Percentiles rank a stretch among this genome's conserved stretches.
phyloP scores from a whole-genome alignment of 2,113 vertebrate genomes.

The Podocnemis expansa region DNA sequence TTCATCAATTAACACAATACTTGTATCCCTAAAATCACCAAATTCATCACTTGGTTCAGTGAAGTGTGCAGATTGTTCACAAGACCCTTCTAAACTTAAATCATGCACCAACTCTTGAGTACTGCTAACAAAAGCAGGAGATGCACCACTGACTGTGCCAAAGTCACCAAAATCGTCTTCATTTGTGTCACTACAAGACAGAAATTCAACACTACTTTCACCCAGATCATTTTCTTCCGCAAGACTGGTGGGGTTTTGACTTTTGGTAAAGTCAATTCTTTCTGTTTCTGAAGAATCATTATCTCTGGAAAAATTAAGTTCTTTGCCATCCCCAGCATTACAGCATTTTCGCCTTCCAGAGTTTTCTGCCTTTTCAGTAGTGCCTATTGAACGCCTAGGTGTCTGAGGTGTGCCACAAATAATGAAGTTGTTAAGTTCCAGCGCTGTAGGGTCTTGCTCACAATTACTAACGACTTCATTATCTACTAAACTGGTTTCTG shows the following conservation, averaged over 20 bases:
- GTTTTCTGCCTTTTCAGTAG: slow-evolving; percentile 62
- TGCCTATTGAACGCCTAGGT: slow-evolving; percentile 69
- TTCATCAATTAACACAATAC: slow-evolving; percentile 73
- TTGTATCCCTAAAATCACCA: slow-evolving; percentile 75
- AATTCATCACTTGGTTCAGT: slow-evolving; percentile 72
- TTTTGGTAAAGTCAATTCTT: slow-evolving; percentile 15
- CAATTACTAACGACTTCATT: slow-evolving; percentile 27
- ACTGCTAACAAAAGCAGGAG: slow-evolving; percentile 54
- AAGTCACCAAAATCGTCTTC: slow-evolving; percentile 84
- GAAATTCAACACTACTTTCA: slow-evolving; percentile 66
- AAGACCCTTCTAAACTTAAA: slow-evolving; percentile 70
- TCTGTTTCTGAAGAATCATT: slow-evolving; percentile 54
- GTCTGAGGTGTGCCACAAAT: slow-evolving; percentile 36
- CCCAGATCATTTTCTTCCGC: slow-evolving; percentile 42
- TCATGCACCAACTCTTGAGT: slow-evolving; percentile 59
- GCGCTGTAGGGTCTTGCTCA: slow-evolving; percentile 59
- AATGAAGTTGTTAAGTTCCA: slow-evolving; percentile 61
- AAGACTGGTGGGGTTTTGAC: slow-evolving; percentile 48
- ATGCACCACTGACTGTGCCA: slow-evolving; percentile 81
- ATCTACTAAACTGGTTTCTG: slow-evolving; percentile 44
- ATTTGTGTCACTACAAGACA: slow-evolving; percentile 63
- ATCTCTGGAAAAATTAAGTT: slow-evolving; percentile 30
- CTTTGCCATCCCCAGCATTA: slow-evolving; percentile 44
- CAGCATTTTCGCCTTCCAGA: slow-evolving; percentile 39
- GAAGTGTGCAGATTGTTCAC: slow-evolving; percentile 66